Evolutionary conservation across 2,113 vertebrate species (phyloP).

Genomic region (Abramis brama): DNA sequence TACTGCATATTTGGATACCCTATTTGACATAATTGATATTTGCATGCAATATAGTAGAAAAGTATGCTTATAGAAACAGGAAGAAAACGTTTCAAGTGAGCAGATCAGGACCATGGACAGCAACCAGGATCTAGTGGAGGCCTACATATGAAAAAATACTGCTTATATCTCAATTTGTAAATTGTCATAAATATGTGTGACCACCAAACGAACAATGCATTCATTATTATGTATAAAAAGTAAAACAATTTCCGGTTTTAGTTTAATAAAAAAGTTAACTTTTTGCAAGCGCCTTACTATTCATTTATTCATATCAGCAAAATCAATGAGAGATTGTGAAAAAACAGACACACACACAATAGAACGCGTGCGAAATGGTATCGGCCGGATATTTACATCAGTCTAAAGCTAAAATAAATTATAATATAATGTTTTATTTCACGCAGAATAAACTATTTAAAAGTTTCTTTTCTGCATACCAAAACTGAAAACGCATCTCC

Average conservation of each 20-base stretch:
- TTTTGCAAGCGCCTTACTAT: not conserved
- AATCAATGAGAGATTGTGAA: not conserved
- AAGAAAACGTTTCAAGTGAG: not conserved
- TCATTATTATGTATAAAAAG: not conserved
- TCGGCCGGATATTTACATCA: not conserved
- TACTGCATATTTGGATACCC: not conserved
- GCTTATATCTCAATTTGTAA: not conserved
- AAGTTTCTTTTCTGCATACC: not conserved
- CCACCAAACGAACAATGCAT: not conserved
- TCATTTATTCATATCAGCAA: not conserved
- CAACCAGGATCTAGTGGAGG: not conserved
- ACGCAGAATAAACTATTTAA: not conserved
- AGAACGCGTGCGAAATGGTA: not conserved
- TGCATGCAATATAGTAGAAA: not conserved
- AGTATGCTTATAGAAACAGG: not conserved
- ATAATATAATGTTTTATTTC: not conserved
- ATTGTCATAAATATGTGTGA: not conserved
- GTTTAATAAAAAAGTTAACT: not conserved
- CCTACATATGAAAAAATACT: not conserved
- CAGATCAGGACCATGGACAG: conserved; percentile 50
- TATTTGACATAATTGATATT: not conserved
- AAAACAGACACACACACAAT: not conserved
- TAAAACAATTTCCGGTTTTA: not conserved
- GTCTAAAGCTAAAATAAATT: not conserved
- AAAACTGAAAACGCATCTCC: not conserved